These are phyloP conservation scores for Actias luna DNA, from an alignment of 2,888 invertebrate species.

Conservation along the genomic window DNA sequence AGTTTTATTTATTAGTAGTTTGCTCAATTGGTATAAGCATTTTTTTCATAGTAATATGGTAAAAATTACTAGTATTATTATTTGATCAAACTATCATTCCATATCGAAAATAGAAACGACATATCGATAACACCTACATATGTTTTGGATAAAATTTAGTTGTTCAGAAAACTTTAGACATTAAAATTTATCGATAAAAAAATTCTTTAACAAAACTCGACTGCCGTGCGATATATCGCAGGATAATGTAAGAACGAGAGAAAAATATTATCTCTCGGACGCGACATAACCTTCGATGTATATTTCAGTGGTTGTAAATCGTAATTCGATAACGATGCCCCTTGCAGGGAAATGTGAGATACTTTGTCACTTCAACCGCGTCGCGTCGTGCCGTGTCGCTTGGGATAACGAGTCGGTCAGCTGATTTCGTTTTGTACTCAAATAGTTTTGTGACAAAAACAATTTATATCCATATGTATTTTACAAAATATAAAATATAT, in stretches of 20 bases:
- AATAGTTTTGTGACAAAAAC: not conserved
- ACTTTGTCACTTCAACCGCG: slow-evolving; percentile 12
- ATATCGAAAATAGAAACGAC: too few relatives aligned
- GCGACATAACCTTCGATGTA: slow-evolving; percentile 67
- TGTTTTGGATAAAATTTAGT: not conserved
- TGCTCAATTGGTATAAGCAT: too few relatives aligned
- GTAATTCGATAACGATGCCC: slow-evolving; percentile 70
- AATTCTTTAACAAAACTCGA: slow-evolving; percentile 6
- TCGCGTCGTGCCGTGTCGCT: not conserved
- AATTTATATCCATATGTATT: not conserved
- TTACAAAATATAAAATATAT: too few relatives aligned
- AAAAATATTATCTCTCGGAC: slow-evolving; percentile 44
- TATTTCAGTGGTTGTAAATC: slow-evolving; percentile 66
- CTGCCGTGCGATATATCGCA: slow-evolving; percentile 37
- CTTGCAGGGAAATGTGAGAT: slow-evolving; percentile 15
- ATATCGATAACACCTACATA: too few relatives aligned
- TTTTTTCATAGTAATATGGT: too few relatives aligned
- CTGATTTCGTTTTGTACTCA: not conserved
- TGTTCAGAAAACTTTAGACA: too few relatives aligned
- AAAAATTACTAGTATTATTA: too few relatives aligned
- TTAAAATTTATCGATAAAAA: not conserved
- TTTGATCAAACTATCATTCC: too few relatives aligned
- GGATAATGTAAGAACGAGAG: slow-evolving; percentile 53
- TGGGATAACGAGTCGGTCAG: not conserved
- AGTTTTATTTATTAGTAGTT: too few relatives aligned